Conservation (phyloP, 2,113 vertebrate species). For the Ivindomyrus marchei region DNA sequence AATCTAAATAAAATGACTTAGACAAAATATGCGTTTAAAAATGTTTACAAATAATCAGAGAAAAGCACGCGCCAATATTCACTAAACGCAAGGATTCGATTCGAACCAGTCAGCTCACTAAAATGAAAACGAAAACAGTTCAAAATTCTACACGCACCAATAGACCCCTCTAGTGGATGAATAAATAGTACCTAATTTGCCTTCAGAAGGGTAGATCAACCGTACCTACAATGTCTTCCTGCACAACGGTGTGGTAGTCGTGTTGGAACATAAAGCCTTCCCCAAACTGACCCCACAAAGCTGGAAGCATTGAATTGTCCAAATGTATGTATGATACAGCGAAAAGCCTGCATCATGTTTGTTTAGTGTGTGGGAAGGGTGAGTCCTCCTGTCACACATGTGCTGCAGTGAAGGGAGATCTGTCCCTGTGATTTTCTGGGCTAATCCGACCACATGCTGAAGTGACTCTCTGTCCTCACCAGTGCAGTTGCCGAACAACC, state of each 20-base stretch:
- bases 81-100: background rate
- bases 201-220: background rate
- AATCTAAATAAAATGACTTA: background rate
- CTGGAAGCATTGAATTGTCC: background rate
- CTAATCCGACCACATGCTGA: background rate
- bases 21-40: background rate
- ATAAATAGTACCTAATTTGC: background rate
- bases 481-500: background rate
- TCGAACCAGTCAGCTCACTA: background rate
- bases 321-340: background rate
- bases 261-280: background rate
- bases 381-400: background rate
- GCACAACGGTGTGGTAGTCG: background rate
- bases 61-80: background rate
- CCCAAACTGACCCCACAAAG: background rate
- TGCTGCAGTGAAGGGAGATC: background rate
- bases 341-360: background rate
- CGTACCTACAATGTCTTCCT: background rate
- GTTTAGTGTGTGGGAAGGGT: background rate
- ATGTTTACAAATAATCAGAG: background rate
- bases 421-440: background rate
- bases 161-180: background rate
- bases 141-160: background rate
- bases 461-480: background rate
- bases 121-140: background rate